phyloP scores from a whole-genome alignment of 2,888 invertebrate species.

The Conops quadrifasciatus region DNA sequence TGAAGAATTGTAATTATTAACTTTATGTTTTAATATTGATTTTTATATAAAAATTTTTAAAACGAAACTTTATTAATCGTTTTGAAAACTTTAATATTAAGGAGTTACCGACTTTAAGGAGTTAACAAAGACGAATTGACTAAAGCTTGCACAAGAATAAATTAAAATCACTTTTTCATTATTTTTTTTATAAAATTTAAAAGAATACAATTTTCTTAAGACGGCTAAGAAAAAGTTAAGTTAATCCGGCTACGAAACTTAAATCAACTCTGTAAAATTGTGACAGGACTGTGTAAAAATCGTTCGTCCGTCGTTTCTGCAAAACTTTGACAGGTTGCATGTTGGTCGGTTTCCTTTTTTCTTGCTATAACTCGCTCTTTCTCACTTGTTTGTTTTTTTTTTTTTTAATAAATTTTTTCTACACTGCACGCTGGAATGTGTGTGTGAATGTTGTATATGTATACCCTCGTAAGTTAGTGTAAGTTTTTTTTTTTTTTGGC shows the following conservation, averaged over 20 bases:
- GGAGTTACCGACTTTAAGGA: no score
- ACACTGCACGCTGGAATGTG: neutral
- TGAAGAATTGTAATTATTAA: no score
- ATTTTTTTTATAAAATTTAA: no score
- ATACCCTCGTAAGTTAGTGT: neutral
- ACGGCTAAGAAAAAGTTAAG: constrained; percentile 2
- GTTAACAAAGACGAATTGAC: no score
- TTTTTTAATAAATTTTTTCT: neutral
- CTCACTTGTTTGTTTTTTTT: neutral
- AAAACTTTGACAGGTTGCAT: neutral
- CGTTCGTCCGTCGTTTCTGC: neutral
- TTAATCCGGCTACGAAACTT: neutral
- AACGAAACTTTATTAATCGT: no score
- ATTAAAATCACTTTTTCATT: no score
- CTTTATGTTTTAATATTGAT: no score
- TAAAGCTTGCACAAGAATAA: no score
- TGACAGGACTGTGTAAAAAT: constrained; percentile 14
- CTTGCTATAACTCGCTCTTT: neutral
- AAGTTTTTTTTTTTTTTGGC: neutral
- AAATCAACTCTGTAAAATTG: constrained; percentile 26
- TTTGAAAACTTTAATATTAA: no score
- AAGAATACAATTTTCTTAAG: no score
- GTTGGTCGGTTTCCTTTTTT: neutral
- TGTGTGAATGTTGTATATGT: constrained; percentile 1
- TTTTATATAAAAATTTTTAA: no score